Evolutionary conservation across 92 coral and sea anemone genomes (phyloP).

Genomic region (Desmophyllum pertusum): DNA sequence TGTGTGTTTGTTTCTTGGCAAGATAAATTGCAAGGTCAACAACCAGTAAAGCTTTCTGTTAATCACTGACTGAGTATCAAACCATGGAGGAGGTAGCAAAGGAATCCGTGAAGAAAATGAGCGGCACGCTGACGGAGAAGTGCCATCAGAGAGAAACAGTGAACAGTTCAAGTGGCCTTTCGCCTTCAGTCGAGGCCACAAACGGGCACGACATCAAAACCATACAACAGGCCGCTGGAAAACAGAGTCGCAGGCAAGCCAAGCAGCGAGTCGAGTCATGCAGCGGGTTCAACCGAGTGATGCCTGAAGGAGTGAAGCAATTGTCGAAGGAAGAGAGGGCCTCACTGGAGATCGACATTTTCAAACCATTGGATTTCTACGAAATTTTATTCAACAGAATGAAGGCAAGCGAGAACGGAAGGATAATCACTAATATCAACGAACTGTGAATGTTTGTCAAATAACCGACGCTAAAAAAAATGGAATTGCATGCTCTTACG

Average conservation of each 20-base stretch:
- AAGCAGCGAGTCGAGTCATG: background rate
- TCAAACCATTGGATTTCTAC: conserved; percentile 16
- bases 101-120: too few species aligned
- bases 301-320: background rate
- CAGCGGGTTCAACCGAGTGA: background rate
- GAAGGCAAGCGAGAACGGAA: background rate
- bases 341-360: conserved; percentile 1
- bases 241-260: background rate
- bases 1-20: too few species aligned
- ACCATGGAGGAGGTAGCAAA: too few species aligned
- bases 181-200: too few species aligned
- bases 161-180: too few species aligned
- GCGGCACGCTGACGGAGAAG: too few species aligned
- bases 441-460: background rate
- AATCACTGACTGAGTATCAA: too few species aligned
- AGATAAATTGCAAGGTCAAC: too few species aligned
- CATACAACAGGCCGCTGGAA: background rate
- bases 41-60: too few species aligned
- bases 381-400: conserved; percentile 5
- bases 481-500: background rate
- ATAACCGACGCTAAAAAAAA: background rate
- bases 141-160: too few species aligned
- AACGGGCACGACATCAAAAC: background rate
- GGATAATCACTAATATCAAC: background rate
- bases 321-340: background rate